Conservation (phyloP, 1,140 invertebrate genomes). For the Heliothis subflexa region DNA sequence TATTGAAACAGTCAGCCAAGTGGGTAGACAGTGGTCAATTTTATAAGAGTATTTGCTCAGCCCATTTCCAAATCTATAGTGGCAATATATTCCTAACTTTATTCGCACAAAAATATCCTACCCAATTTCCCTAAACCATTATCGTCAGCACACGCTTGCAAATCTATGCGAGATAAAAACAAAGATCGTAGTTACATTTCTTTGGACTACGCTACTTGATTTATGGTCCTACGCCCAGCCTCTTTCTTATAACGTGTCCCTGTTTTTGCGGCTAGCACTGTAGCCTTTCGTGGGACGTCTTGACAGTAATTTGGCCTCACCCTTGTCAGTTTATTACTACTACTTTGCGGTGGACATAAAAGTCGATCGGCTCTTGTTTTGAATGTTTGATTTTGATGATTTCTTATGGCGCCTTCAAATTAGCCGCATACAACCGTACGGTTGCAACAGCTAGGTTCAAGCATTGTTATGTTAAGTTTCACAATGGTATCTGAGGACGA, state of each 20-base stretch:
- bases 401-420: too few species aligned
- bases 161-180: background rate
- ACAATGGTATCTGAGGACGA: background rate
- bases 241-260: constrained; percentile 23
- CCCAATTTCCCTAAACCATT: background rate
- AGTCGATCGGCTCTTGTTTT: background rate
- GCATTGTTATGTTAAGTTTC: too few species aligned
- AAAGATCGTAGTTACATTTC: background rate
- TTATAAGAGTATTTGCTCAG: too few species aligned
- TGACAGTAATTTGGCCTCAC: constrained; percentile 17
- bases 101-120: background rate
- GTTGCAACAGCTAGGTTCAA: too few species aligned
- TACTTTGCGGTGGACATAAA: constrained; percentile 7
- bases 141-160: background rate
- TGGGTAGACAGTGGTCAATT: too few species aligned
- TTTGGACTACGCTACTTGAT: constrained; percentile 13
- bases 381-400: too few species aligned
- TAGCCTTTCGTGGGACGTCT: background rate
- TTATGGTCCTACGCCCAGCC: constrained; percentile 26
- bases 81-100: too few species aligned
- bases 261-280: background rate
- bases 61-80: too few species aligned
- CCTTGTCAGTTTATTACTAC: constrained; percentile 6
- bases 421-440: too few species aligned
- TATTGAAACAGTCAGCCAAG: too few species aligned